Base-by-base conservation (phyloP, 2,113 vertebrate species). In the Pomatostomus ruficeps region DNA sequence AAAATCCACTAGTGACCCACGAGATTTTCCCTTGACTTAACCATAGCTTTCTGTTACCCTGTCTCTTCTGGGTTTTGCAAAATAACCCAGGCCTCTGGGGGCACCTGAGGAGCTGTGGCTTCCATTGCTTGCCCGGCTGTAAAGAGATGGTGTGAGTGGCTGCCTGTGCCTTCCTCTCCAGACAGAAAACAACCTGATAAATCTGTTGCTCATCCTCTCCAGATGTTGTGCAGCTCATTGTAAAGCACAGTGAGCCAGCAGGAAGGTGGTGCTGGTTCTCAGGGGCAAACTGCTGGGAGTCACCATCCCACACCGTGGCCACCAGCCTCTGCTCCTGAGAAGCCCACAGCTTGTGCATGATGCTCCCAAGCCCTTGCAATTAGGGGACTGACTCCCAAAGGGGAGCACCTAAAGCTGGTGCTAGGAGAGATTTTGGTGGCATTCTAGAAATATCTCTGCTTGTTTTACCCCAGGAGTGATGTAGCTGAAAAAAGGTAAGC, bases 111-210 rank as follows among this genome's bases (percentile, higher is more conserved):
- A 61, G 22, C 58, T 63, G 63, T 55, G 36, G n/a, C 15, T 85
- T 83, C 11, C 25, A 7, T 35, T 54, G 25, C 21, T 86, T 48
- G 18, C 48, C 35, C 22, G 29, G 28, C 35, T 74, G 24, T 35
- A 62, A 73, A 6, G 36, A 1, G 0, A 29, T 5, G 10, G 54
- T 28, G 22, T 9, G 28, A 45, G 25, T 31, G 0, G 0, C 29
- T 77, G 51, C 38, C 59, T 3, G 1, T 61, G 45, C 75, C 42
- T 51, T 59, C 19, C 49, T 25, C 40, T 65, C 48, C 93, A 82
- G 66, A 28, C 9, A 65, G 33, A 90, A 85, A 83, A 72, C 21
- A 72, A 51, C 0, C 1, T 3, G 28, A 21, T 36, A 65, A 36
- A 55, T 16, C n/a, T 35, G 14, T 42, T 1, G 1, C 33, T 63